Percentiles rank a stretch among this genome's conserved stretches.
phyloP scores from a whole-genome alignment of 2,797 vertebrate genomes.

The Macropus fuliginosus region DNA sequence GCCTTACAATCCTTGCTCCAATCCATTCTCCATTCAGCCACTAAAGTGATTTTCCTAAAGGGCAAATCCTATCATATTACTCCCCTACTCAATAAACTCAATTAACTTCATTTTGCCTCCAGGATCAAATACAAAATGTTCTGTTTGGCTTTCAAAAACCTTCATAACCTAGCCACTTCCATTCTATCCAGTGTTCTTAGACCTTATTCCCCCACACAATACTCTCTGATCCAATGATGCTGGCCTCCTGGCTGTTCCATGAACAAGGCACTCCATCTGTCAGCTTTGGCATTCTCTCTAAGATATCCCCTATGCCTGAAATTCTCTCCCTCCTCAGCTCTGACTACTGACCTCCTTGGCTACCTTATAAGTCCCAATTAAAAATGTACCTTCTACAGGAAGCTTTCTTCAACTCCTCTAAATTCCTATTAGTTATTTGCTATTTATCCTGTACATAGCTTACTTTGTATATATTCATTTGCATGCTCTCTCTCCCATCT shows the following conservation, averaged over 20 bases:
- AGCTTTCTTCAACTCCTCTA: neutral
- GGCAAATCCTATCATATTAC: neutral
- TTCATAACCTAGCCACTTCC: neutral
- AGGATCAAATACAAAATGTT: neutral
- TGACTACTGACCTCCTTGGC: neutral
- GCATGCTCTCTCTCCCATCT: neutral
- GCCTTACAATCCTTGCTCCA: neutral
- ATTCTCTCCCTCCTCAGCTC: neutral
- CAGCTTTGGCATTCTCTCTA: neutral
- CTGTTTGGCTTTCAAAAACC: neutral
- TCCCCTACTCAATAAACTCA: neutral
- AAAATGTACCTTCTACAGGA: neutral
- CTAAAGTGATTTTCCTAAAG: neutral
- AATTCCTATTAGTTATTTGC: neutral
- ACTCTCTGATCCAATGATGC: neutral
- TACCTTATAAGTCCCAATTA: neutral
- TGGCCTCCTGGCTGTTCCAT: neutral
- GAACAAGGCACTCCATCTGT: neutral
- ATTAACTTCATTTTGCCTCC: neutral
- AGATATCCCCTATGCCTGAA: neutral
- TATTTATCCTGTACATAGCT: neutral
- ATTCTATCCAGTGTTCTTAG: neutral
- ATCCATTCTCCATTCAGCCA: neutral
- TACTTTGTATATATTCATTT: neutral
- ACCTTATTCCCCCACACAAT: neutral